These are phyloP conservation scores for Rhea pennata DNA, from an alignment of 2,113 vertebrate species.

Conservation along the genomic window DNA sequence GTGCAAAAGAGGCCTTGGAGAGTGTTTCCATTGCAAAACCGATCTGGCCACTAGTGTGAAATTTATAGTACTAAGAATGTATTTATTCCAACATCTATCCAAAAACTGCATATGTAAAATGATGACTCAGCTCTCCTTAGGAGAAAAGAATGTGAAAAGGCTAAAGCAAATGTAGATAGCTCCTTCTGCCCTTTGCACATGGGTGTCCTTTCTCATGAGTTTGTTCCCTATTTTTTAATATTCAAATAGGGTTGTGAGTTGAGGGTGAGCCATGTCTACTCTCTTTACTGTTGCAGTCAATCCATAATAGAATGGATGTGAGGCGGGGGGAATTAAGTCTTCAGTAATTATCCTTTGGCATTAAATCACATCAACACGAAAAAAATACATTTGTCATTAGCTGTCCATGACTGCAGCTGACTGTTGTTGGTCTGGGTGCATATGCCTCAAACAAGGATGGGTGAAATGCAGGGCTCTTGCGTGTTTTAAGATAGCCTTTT, in stretches of 20 bases:
- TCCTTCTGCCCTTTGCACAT: not conserved
- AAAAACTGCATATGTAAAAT: not conserved
- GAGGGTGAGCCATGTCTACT: not conserved
- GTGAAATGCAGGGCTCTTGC: not conserved
- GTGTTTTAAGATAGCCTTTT: not conserved
- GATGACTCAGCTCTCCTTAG: accelerated
- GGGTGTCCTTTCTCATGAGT: not conserved
- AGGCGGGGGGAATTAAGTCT: not conserved
- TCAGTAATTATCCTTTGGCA: not conserved
- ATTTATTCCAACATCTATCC: not conserved
- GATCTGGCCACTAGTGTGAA: not conserved
- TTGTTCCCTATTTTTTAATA: not conserved
- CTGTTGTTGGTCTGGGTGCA: not conserved
- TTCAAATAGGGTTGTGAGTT: accelerated
- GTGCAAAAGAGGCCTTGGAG: not conserved
- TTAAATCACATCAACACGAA: not conserved
- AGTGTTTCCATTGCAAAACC: not conserved
- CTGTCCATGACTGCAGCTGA: not conserved
- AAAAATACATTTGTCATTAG: not conserved
- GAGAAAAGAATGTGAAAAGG: not conserved
- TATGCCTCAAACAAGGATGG: not conserved
- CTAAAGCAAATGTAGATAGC: not conserved
- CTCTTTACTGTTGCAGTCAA: not conserved
- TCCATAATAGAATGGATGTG: not conserved
- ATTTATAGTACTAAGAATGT: not conserved